Evolutionary conservation across 2,797 vertebrate genomes (phyloP).

Genomic region (Eulemur albifrons): DNA sequence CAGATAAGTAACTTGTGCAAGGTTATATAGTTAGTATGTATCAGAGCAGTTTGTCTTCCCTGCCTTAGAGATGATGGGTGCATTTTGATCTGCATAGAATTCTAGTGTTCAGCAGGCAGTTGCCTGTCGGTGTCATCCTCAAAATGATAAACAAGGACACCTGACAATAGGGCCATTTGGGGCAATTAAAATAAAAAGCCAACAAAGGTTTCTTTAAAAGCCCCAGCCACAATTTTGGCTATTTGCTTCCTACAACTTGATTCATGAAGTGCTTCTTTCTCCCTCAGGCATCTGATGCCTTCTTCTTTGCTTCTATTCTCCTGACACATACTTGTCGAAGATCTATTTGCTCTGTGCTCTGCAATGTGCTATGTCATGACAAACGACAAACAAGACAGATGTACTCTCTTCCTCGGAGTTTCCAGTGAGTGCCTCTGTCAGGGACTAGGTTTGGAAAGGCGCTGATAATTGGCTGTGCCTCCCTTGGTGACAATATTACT

Average conservation of each 20-base stretch:
- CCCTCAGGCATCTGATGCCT: accelerated
- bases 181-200: not conserved
- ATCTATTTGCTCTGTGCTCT: not conserved
- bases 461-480: not conserved
- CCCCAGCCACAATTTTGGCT: not conserved
- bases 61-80: not conserved
- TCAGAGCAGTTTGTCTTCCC: not conserved
- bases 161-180: not conserved
- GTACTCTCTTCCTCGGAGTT: not conserved
- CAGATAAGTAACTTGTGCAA: not conserved
- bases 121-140: not conserved
- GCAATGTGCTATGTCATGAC: not conserved
- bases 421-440: not conserved
- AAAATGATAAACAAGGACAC: not conserved
- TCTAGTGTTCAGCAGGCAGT: not conserved
- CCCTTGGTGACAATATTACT: not conserved
- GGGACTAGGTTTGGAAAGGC: not conserved
- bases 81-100: not conserved
- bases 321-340: not conserved
- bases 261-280: not conserved
- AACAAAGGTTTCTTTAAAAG: not conserved
- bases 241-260: not conserved
- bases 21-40: not conserved
- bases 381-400: not conserved
- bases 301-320: not conserved